Evolutionary conservation across 2,888 invertebrate genomes (phyloP).

Genomic region (Automeris io): DNA sequence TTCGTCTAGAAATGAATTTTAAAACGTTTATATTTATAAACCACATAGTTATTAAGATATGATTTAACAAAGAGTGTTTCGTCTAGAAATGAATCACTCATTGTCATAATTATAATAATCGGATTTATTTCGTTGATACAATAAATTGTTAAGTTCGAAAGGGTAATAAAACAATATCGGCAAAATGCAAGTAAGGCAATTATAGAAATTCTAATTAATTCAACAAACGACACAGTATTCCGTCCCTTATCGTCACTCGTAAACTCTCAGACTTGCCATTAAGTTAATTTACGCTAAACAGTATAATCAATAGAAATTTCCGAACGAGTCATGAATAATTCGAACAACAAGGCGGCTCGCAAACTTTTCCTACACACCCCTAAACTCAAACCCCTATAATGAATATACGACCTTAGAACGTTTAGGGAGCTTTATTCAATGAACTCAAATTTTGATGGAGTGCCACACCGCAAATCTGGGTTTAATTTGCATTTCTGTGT

Average conservation of each 20-base stretch:
- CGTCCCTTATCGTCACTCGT: slow-evolving; percentile 1
- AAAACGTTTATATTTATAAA: too few species aligned
- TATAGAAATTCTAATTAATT: slow-evolving; percentile 1
- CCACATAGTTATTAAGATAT: too few species aligned
- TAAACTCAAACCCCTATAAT: slow-evolving; percentile 14
- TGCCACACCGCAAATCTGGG: slow-evolving; percentile 12
- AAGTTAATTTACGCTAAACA: slow-evolving; percentile 49
- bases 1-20: too few species aligned
- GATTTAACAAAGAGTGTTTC: too few species aligned
- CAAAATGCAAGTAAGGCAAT: neutral
- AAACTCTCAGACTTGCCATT: slow-evolving; percentile 11
- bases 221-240: neutral
- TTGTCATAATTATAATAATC: too few species aligned
- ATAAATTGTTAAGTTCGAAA: too few species aligned
- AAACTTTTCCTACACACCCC: slow-evolving; percentile 30
- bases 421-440: slow-evolving; percentile 40
- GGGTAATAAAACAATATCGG: too few species aligned
- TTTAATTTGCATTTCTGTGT: neutral
- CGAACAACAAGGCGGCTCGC: slow-evolving; percentile 33
- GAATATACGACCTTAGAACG: slow-evolving; percentile 36
- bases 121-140: too few species aligned
- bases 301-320: slow-evolving; percentile 56
- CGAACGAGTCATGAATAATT: slow-evolving; percentile 58
- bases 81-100: too few species aligned
- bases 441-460: slow-evolving; percentile 43